Base-by-base conservation (phyloP, 2,888 invertebrate genomes). In the Synergus japonicus region DNA sequence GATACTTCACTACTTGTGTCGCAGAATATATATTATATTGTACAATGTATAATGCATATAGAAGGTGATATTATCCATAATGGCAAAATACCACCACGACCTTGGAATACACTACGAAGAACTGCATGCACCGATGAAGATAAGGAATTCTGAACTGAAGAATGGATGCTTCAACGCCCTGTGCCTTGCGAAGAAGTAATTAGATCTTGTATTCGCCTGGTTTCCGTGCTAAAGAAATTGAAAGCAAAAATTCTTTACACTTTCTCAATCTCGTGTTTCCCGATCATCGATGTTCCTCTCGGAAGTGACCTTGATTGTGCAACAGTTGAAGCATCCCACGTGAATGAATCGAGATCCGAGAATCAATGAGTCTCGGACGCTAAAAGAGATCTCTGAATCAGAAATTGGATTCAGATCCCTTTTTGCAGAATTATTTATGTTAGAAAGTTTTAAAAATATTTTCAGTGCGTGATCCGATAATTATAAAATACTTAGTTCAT, bases 241-340 rank as follows among this genome's bases (percentile, higher is more conserved):
- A 69, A 69, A 69, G 69, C 46, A 69, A 73, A 54, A 54, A 54
- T 73, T 37, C 73, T 73, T 54, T 73, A 73, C 73, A 73, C 54
- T 73, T 73, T 73, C 73, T 54, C 73, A n/a, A 73, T 15, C 37
- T 37, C 54, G 54, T 54, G 54, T 73, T 73, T 73, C 37, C 73
- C 37, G 73, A 73, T 73, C 54, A 73, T 73, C 73, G 69, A 69
- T 69, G 69, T 49, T 69, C 46, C 49, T 49, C 49, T 69, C 49
- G 73, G 73, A 73, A 73, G 49, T 73, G n/a, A 73, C 73, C 73
- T 54, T 73, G 54, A 73, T 73, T 73, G 73, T 54, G 54, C 54
- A 54, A 73, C 54, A 73, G 54, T 54, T 49, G n/a, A 73, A 73
- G 37, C 73, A 73, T 54, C 37, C 46, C 37, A 73, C 73, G 37